phyloP scores from a whole-genome alignment of 1,140 invertebrate genomes.

The Zophobas morio region DNA sequence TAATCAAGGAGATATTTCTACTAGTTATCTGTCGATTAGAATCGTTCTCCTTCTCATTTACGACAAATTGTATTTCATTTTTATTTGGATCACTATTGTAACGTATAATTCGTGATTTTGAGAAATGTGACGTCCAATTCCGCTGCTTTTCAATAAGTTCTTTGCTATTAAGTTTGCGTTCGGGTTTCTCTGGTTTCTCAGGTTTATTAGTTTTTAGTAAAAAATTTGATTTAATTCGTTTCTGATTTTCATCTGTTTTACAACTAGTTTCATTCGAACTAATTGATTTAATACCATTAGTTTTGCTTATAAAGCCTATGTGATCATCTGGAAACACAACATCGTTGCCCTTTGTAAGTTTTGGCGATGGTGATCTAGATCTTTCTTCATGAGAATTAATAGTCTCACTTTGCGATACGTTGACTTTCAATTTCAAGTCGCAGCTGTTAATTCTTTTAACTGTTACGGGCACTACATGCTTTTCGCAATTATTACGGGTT shows the following conservation, averaged over 20 bases:
- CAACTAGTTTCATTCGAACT: slow-evolving; percentile 56
- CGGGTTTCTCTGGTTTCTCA: slow-evolving; percentile 87
- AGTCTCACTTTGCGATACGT: slow-evolving; percentile 62
- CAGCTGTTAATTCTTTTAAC: slow-evolving; percentile 52
- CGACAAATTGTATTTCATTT: slow-evolving; percentile 61
- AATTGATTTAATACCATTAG: slow-evolving; percentile 28
- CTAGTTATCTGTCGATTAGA: slow-evolving; percentile 65
- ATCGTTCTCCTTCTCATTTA: slow-evolving; percentile 66
- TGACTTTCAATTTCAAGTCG: slow-evolving; percentile 61
- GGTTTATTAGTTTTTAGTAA: slow-evolving; percentile 78
- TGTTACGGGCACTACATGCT: slow-evolving; percentile 49
- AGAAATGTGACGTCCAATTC: slow-evolving; percentile 93
- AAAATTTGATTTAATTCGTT: slow-evolving; percentile 67
- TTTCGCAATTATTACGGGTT: slow-evolving; percentile 55
- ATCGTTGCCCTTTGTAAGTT: slow-evolving; percentile 41
- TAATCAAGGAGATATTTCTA: slow-evolving; percentile 68
- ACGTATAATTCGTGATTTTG: slow-evolving; percentile 77
- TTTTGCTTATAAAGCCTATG: background rate
- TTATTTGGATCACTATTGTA: slow-evolving; percentile 77
- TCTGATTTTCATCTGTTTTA: slow-evolving; percentile 45
- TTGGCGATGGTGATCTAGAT: slow-evolving; percentile 63
- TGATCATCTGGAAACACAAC: background rate
- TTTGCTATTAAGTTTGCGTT: slow-evolving; percentile 85
- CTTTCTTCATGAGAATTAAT: slow-evolving; percentile 57
- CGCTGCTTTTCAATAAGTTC: slow-evolving; percentile 91